Evolutionary conservation across 1,140 invertebrate genomes (phyloP), one percentile per base, ranked within the genome.

Genomic region (Cylas formicarius): DNA sequence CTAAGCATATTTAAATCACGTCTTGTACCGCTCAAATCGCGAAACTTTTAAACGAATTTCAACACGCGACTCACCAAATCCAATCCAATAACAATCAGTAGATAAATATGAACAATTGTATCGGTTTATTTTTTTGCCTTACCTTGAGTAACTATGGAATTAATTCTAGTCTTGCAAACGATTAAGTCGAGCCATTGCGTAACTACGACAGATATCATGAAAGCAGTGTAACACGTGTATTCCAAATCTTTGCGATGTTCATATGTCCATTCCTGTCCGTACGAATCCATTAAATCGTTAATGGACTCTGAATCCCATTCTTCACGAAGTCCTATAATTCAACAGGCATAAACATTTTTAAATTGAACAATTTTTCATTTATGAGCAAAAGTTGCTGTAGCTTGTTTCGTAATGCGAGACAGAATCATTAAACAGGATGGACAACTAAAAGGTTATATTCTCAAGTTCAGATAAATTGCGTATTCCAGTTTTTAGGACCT

Each of bases 181-280:
- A 91, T 76, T 37, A 90, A 67, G 69, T 90, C 86, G 48, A 84
- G 77, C 83, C 86, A 86, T 67, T 91, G 88, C 3, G 86, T 86
- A 18, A 90, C 77, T 1, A 91, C 85, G 48, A 91, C 88, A 3
- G 85, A 74, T 10, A 87, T 73, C 58, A 90, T 88, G 65, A 87
- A 90, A 26, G 84, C 84, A 16, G 84, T 86, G 54, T 88, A 80
- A 48, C 85, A 88, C 27, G 84, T 86, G 60, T 84, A 84, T 55
- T 90, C 75, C 14, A 91, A 63, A 18, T 74, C 72, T 71, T 90
- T 90, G 29, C 88, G 70, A 48, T 79, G 76, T n/a, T 70, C 56
- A 56, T 84, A 91, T 1, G 81, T 82, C 88, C 87, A 92, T 65
- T 82, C 74, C 60, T 89, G 84, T 13, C 85, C 86, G 56, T 84